Base-by-base conservation (phyloP, 2,888 invertebrate species). In the Tetanocera ferruginea region DNA sequence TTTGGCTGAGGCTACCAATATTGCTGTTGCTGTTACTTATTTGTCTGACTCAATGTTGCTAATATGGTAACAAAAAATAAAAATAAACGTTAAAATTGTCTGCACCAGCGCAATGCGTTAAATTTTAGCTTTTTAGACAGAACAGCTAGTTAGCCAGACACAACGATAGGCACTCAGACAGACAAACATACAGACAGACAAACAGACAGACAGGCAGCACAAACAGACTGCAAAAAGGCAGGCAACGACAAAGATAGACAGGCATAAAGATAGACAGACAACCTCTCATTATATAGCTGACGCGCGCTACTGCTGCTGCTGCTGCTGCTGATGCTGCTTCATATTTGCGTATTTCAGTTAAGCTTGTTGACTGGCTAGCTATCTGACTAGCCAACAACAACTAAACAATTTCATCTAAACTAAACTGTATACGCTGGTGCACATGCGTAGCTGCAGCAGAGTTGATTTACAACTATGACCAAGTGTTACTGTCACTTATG, bases 341-440 rank as follows among this genome's bases (percentile, higher is more conserved):
- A 84, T 83, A 84, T 85, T 84, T 85, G 70, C 81, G 81, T 79
- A 82, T 81, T 82, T 81, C 82, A 83, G 82, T 82, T 80, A 83
- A 83, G 83, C 81, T n/a, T n/a, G n/a, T n/a, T n/a, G n/a, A n/a
- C n/a, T 80, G 80, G 81, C 76, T 76, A 62, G 75, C 78, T 34
- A 17, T 70, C 77, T 60, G 70, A n/a, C n/a, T n/a, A n/a, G 60
- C 60, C 43, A 43, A 43, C 43, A 43, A 43, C 43, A 11, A 43
- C 11, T 43, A 43, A 43, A 43, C 14, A 43, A 11, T 43, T 43
- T 43, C 43, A 43, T 11, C 43, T 43, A 43, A 11, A 43, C 43
- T 43, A 43, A 43, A 43, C 11, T 43, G 11, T 43, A 43, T 43
- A 43, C 43, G 43, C 43, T 43, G 43, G 11, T 11, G 2, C 43